Base-by-base conservation (phyloP, 2,888 invertebrate species). In the Branchinecta sandiegonensis region DNA sequence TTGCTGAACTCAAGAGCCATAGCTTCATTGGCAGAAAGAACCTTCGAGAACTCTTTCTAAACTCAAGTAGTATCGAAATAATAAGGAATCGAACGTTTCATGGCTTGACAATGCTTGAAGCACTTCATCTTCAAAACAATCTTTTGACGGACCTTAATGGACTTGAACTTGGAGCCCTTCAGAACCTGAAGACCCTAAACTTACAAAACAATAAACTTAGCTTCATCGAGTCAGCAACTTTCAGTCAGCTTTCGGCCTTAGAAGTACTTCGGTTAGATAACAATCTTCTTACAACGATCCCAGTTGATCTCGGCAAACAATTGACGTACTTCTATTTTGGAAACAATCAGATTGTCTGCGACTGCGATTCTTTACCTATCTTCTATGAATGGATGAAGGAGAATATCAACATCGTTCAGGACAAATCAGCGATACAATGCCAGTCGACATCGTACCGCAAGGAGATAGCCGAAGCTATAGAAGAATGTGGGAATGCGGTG, bases 1-100 rank as follows among this genome's bases (percentile, higher is more conserved):
- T 92, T 73, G 83, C 85, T 74, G 81, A 84, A 69, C 82, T 92
- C 69, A 84, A 85, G 72, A 87, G 88, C 77, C 90, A 90, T 79
- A 87, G 89, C 64, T 91, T 93, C 78, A 88, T 92, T 73, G 91
- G 90, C 7, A 83, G 90, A 72, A 89, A 89, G 79, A 84, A 86
- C 74, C 80, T 90, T 70, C 85, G 86, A 76, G 83, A 86, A 71
- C 78, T 90, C 67, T 90, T 86, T 77, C 79, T 90, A 71, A 90
- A 90, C 77, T 83, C 85, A 67, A 89, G 89, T 47, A 86, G 86
- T 75, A 86, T 90, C 74, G 87, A 88, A 77, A 80, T 81, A 46
- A 86, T 90, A 74, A 87, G 88, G 75, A 90, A 90, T 75, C 81
- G 89, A 76, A 89, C 89, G 66, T 90, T 90, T 78, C 89, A 89